A percentile compares a stretch with the other conserved stretches of the same genome.
Evolutionary conservation across 2,113 vertebrate genomes (phyloP).

Genomic region (Peromyscus leucopus): DNA sequence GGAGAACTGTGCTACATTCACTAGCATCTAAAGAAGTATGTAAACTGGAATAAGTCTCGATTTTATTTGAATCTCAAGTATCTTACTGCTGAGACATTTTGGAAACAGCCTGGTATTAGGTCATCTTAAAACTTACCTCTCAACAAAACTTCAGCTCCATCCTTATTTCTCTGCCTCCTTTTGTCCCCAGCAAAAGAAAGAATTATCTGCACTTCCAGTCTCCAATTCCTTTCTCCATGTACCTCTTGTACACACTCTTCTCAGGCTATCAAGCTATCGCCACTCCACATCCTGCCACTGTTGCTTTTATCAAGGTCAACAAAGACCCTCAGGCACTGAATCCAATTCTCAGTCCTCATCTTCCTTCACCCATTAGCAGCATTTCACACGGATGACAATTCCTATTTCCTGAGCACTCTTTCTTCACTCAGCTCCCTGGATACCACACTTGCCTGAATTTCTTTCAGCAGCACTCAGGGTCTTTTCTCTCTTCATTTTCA

Average conservation of each 20-base stretch:
- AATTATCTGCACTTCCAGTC: background rate
- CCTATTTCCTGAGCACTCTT: conserved; percentile 49
- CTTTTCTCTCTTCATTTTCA: background rate
- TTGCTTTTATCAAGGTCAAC: conserved; percentile 66
- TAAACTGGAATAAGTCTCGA: background rate
- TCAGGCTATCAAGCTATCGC: conserved; percentile 41
- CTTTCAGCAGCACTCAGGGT: background rate
- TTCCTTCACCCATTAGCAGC: conserved; percentile 39
- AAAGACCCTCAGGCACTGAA: conserved; percentile 33
- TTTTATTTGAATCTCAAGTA: background rate
- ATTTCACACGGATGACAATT: conserved; percentile 45
- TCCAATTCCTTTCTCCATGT: background rate
- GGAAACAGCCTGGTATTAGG: conserved; percentile 16
- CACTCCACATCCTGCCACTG: background rate
- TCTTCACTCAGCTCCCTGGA: conserved; percentile 40
- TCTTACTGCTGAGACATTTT: background rate
- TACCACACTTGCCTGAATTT: background rate
- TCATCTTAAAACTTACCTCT: conserved; percentile 18
- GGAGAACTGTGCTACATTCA: background rate
- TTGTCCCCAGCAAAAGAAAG: background rate
- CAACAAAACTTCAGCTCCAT: background rate
- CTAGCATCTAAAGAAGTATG: conserved; percentile 1
- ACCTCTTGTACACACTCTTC: background rate
- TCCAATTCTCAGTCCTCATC: conserved; percentile 54
- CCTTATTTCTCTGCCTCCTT: background rate